A percentile compares a stretch with the other conserved stretches of the same genome.
Evolutionary conservation across 2,888 invertebrate genomes (phyloP).

Genomic region (Acronicta alni): DNA sequence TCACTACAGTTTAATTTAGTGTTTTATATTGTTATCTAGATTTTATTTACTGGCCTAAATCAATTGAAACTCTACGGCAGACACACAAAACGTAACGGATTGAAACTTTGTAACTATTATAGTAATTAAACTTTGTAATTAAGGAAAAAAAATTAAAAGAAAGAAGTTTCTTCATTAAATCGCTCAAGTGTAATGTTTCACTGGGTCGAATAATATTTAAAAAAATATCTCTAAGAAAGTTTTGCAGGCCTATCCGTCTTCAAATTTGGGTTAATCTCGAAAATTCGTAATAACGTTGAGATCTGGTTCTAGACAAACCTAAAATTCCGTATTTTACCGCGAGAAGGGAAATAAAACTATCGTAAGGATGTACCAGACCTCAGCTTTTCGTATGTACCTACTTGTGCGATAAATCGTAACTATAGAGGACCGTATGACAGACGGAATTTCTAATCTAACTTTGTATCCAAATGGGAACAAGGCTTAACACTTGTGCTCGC

Average conservation of each 20-base stretch:
- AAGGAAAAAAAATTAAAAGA: constrained; percentile 12
- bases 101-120: constrained; percentile 11
- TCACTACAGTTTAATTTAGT: neutral
- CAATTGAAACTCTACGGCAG: neutral
- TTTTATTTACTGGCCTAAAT: neutral
- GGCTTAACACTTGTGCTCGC: neutral
- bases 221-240: constrained; percentile 17
- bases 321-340: too few species aligned
- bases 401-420: too few species aligned
- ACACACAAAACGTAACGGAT: constrained; percentile 9
- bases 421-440: too few species aligned
- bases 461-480: neutral
- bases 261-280: neutral
- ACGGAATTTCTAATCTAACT: too few species aligned
- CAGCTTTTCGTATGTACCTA: too few species aligned
- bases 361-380: too few species aligned
- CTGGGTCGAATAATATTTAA: constrained; percentile 9
- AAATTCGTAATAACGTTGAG: too few species aligned
- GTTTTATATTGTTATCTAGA: neutral
- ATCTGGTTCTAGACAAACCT: too few species aligned
- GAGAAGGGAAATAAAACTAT: too few species aligned
- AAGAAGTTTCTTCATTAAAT: constrained; percentile 40
- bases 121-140: constrained; percentile 31
- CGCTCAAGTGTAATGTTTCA: constrained; percentile 30
- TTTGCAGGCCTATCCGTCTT: neutral